These are phyloP conservation scores for Aptenodytes forsteri DNA, from an alignment of 2,113 vertebrate species.

Conservation along the genomic window DNA sequence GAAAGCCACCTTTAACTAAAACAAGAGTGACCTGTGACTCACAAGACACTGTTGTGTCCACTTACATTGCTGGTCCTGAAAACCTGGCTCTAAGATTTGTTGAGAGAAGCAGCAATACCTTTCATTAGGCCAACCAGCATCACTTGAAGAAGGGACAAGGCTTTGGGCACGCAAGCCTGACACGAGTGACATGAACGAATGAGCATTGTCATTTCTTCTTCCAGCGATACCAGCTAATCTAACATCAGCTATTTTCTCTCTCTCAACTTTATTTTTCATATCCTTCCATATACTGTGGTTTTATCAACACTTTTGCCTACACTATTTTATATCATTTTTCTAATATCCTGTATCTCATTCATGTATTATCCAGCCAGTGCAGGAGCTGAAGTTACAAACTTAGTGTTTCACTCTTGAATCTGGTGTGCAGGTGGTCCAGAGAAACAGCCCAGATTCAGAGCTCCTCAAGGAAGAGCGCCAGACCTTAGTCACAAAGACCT, in stretches of 20 bases:
- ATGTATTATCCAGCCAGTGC: not conserved
- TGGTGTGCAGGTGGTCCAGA: not conserved
- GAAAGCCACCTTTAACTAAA: not conserved
- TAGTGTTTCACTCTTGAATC: not conserved
- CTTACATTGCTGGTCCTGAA: not conserved
- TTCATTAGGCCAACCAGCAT: not conserved
- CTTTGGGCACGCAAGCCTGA: not conserved
- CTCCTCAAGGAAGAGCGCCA: not conserved
- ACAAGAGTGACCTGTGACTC: not conserved
- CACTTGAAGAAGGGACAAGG: not conserved
- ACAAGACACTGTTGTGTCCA: not conserved
- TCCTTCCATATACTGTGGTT: not conserved
- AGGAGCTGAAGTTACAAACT: not conserved
- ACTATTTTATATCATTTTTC: not conserved
- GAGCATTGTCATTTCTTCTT: not conserved
- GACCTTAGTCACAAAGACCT: not conserved
- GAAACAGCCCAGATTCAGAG: not conserved
- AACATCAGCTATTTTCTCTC: slow-evolving; percentile 24
- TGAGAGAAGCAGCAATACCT: not conserved
- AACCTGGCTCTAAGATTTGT: not conserved
- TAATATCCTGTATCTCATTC: slow-evolving; percentile 29
- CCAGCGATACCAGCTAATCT: not conserved
- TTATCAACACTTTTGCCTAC: slow-evolving; percentile 13
- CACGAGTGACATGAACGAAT: not conserved
- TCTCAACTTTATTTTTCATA: slow-evolving; percentile 34